phyloP scores from a whole-genome alignment of 2,797 vertebrate species.

The Esox masquinongy region DNA sequence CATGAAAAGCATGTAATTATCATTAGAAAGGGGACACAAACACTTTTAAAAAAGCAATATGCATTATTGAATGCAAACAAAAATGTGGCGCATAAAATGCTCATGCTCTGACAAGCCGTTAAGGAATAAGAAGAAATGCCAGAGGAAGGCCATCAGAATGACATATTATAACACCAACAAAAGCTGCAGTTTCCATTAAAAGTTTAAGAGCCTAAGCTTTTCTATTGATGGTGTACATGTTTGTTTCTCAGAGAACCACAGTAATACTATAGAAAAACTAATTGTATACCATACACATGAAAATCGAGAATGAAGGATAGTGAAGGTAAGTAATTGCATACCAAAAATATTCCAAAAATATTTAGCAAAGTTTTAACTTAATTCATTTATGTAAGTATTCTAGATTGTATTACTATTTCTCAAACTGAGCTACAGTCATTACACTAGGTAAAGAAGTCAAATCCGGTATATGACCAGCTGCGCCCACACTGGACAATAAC shows the following conservation, averaged over 20 bases:
- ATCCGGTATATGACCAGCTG: background rate
- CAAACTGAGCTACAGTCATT: background rate
- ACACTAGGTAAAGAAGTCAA: background rate
- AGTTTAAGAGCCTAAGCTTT: background rate
- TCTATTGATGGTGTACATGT: background rate
- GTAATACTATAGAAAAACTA: no score
- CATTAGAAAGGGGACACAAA: background rate
- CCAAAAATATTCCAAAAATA: no score
- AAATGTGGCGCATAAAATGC: background rate
- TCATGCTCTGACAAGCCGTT: constrained; percentile 31
- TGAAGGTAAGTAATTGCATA: no score
- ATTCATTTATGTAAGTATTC: background rate
- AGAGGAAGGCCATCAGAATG: background rate
- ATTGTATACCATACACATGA: background rate
- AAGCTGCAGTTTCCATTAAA: background rate
- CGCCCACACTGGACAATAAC: background rate
- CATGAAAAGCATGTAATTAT: constrained; percentile 18
- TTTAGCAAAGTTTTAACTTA: background rate
- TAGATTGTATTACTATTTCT: background rate
- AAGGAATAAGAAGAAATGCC: background rate
- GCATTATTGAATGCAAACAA: background rate
- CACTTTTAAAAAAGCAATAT: background rate
- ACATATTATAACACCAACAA: background rate
- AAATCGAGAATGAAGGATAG: no score
- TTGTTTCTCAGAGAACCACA: background rate